These are phyloP conservation scores for Spilosoma lubricipeda DNA, from an alignment of 2,888 invertebrate genomes.

Conservation along the genomic window DNA sequence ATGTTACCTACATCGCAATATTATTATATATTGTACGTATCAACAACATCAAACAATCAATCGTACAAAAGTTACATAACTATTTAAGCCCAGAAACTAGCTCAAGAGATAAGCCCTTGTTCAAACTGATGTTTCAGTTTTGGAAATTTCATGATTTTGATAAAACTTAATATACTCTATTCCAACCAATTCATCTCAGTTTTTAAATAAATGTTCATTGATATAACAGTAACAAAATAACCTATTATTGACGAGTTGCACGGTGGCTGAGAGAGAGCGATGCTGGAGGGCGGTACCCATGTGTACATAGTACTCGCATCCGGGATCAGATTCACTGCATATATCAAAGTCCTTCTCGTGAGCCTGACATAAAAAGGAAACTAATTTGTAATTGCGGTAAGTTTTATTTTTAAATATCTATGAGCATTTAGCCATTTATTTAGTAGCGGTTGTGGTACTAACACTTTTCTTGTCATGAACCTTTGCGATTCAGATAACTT, in stretches of 20 bases:
- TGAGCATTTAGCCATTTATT: background rate
- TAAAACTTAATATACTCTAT: background rate
- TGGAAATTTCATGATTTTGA: too few relatives aligned
- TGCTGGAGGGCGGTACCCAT: slow-evolving; percentile 71
- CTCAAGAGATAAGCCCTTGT: background rate
- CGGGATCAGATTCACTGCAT: slow-evolving; percentile 66
- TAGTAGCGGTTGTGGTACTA: background rate
- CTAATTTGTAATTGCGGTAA: background rate
- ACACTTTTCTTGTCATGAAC: background rate
- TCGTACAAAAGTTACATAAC: background rate
- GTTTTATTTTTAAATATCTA: background rate
- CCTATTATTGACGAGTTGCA: slow-evolving; percentile 71
- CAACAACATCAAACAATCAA: too few relatives aligned
- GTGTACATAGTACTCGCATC: slow-evolving; percentile 70
- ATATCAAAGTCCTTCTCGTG: slow-evolving; percentile 76
- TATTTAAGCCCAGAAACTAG: background rate
- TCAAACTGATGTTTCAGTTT: too few relatives aligned
- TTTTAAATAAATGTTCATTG: background rate
- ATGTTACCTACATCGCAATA: too few relatives aligned
- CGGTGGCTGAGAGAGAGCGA: slow-evolving; percentile 58
- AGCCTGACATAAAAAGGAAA: slow-evolving; percentile 55
- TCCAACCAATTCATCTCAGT: background rate
- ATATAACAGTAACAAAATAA: slow-evolving; percentile 24
- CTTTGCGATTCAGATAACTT: background rate
- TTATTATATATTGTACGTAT: too few relatives aligned